Conservation (phyloP, 1,140 invertebrate species). For the Caenorhabditis remanei region DNA sequence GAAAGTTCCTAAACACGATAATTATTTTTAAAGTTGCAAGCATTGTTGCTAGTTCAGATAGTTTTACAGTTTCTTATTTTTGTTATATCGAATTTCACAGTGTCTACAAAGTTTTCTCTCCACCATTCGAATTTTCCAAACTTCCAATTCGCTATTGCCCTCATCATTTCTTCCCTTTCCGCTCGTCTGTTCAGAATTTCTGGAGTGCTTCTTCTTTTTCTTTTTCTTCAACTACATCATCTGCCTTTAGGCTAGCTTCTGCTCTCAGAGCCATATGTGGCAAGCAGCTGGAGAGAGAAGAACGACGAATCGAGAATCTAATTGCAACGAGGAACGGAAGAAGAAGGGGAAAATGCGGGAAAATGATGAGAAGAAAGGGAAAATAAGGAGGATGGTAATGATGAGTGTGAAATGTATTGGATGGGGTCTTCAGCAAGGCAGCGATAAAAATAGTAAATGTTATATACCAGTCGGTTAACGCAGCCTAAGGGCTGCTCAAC, state of each 20-base stretch:
- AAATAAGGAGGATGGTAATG: background rate
- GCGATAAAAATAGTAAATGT: too few species aligned
- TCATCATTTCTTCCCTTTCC: background rate
- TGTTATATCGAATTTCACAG: too few species aligned
- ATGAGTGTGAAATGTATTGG: too few species aligned
- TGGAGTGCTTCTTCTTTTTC: background rate
- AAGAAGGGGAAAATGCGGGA: background rate
- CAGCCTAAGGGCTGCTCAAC: too few species aligned
- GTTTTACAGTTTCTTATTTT: too few species aligned
- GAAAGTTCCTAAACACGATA: too few species aligned
- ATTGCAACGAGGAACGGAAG: constrained; percentile 13
- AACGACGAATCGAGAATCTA: background rate
- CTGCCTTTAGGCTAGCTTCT: background rate
- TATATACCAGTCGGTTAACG: too few species aligned
- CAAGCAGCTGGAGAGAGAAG: background rate
- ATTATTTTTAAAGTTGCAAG: too few species aligned
- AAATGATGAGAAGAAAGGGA: background rate
- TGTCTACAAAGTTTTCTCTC: too few species aligned
- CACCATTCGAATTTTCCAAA: too few species aligned
- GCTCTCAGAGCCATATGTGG: background rate
- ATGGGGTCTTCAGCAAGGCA: too few species aligned
- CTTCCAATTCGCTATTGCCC: background rate
- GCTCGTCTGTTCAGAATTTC: constrained; percentile 8
- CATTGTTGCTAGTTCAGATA: too few species aligned
- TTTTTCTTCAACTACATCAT: background rate